Evolutionary conservation across 2,797 vertebrate genomes (phyloP), one percentile per base, ranked within the genome.

Genomic region (Sebastes hopkinsi): DNA sequence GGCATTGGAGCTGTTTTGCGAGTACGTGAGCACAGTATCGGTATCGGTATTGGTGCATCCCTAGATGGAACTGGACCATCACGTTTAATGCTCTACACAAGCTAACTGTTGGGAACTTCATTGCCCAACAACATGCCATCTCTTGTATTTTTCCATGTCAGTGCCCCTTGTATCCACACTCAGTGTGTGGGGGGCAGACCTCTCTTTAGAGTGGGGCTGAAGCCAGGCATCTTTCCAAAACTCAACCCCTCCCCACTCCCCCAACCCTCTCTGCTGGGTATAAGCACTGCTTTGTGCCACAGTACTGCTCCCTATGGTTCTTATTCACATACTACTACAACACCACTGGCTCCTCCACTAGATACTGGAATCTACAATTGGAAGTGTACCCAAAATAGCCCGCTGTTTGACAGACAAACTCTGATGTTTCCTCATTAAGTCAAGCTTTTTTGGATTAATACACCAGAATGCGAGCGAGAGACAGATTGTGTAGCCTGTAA

Each of bases 81-180:
- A 55, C 77, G 14, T 85, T 80, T 87, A 80, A 89, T 85, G 67
- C 65, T 58, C 2, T 83, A 75, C 56, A 61, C 82, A 81, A 79
- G 75, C 73, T 90, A 84, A 87, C 80, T 87, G 76, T 87, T 74
- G 66, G 84, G 77, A 88, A 76, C 83, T 80, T 85, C 78, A 83
- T 87, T 90, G 82, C 87, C 88, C 83, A 76, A 88, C 74, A 87
- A 93, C 91, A 92, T 93, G 92, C 91, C 90, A 89, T 80, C 72
- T 75, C 88, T 89, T 94, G 91, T 93, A 89, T 92, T 94, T 94
- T 95, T 94, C 92, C 92, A 91, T 94, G 93, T 94, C 92, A 90
- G 81, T 92, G 90, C 85, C 88, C 85, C 83, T 92, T 87, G 89
- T 92, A 88, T 92, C 82, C 72, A 83, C 81, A 70, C 87, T 89